These are phyloP conservation scores for Thomomys bottae DNA, from an alignment of 2,113 vertebrate species.

Conservation along the genomic window DNA sequence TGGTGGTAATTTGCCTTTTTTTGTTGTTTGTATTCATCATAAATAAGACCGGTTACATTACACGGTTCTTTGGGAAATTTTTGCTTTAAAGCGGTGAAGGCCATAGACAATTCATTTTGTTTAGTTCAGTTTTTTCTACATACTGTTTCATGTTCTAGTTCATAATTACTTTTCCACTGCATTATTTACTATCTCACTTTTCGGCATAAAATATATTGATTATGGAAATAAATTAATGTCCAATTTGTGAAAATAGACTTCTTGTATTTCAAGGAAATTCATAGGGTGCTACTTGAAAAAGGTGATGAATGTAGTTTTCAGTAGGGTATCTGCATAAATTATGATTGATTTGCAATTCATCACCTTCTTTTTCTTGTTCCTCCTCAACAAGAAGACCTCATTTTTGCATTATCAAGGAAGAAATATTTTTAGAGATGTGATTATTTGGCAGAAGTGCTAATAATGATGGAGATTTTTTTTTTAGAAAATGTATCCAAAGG, in stretches of 20 bases:
- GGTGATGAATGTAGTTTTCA: slow-evolving; percentile 64
- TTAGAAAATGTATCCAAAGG: slow-evolving; percentile 44
- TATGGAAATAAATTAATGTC: slow-evolving; percentile 64
- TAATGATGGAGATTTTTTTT: slow-evolving; percentile 50
- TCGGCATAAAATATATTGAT: slow-evolving; percentile 57
- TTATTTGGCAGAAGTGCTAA: slow-evolving; percentile 67
- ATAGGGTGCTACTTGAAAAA: slow-evolving; percentile 43
- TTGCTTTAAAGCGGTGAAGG: neutral
- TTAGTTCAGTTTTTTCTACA: neutral
- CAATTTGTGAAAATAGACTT: slow-evolving; percentile 65
- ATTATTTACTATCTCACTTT: slow-evolving; percentile 57
- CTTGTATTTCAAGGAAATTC: slow-evolving; percentile 51
- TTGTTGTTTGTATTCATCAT: slow-evolving; percentile 38
- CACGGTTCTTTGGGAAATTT: neutral
- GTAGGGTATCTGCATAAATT: slow-evolving; percentile 67
- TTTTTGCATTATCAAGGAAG: slow-evolving; percentile 55
- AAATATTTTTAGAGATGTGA: slow-evolving; percentile 63
- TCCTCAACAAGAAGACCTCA: slow-evolving; percentile 42
- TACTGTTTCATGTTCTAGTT: neutral
- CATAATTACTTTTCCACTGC: slow-evolving; percentile 10
- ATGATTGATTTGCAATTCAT: slow-evolving; percentile 71
- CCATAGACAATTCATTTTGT: slow-evolving; percentile 1
- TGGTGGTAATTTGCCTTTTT: slow-evolving; percentile 33
- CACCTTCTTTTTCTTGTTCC: slow-evolving; percentile 50
- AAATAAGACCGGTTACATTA: neutral